Percentiles rank a stretch among this genome's conserved stretches.
phyloP scores from a whole-genome alignment of 2,888 invertebrate genomes.

The Hirudinaria manillensis region DNA sequence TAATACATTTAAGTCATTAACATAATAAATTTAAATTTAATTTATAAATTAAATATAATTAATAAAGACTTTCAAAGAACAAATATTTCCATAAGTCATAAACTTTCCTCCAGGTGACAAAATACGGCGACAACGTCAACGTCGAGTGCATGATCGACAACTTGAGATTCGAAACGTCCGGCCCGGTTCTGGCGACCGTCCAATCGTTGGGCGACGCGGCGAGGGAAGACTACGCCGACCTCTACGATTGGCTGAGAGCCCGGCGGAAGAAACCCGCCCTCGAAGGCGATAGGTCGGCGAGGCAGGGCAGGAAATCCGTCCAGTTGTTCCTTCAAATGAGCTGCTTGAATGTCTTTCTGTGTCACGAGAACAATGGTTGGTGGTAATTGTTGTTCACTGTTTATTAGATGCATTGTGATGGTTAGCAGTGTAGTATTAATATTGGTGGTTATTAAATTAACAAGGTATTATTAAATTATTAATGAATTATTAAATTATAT shows the following conservation, averaged over 20 bases:
- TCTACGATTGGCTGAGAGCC: not conserved
- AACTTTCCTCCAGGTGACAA: not conserved
- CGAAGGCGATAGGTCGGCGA: not conserved
- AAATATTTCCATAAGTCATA: not conserved
- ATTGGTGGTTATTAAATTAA: not conserved
- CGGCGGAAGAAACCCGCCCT: not conserved
- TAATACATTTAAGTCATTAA: too few relatives aligned
- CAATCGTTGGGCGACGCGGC: slow-evolving; percentile 43
- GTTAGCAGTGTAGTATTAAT: not conserved
- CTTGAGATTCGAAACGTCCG: slow-evolving; percentile 48
- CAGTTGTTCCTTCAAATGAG: slow-evolving; percentile 26
- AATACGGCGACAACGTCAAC: slow-evolving; percentile 45
- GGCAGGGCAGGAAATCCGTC: not conserved
- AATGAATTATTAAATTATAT: too few relatives aligned
- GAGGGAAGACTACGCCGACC: not conserved
- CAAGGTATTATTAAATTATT: too few relatives aligned
- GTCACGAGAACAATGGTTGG: slow-evolving; percentile 25
- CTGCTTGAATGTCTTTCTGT: slow-evolving; percentile 31
- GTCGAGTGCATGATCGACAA: slow-evolving; percentile 48
- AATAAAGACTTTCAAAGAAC: not conserved
- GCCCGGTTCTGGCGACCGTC: slow-evolving; percentile 42
- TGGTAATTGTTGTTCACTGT: not conserved
- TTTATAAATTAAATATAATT: not conserved
- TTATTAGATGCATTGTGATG: not conserved
- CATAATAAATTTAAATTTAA: too few relatives aligned